These are phyloP conservation scores for Hydraecia micacea DNA, from an alignment of 2,888 invertebrate species.

Conservation along the genomic window DNA sequence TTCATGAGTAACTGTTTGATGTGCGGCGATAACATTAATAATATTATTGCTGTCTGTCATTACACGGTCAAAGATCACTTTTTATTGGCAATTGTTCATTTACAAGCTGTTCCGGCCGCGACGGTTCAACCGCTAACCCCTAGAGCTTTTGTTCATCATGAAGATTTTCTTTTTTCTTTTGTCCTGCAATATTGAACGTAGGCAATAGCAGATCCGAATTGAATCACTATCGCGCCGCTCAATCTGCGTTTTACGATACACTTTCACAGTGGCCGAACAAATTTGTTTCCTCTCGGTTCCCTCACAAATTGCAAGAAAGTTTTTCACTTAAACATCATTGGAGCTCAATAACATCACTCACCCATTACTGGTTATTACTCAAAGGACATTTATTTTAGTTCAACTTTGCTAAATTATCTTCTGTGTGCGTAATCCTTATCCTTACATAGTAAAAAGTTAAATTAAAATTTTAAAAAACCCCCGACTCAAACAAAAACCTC, in stretches of 20 bases:
- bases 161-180: constrained; percentile 5
- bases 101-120: constrained; percentile 1
- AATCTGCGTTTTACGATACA: constrained; percentile 39
- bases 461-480: too few relatives aligned
- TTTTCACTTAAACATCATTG: constrained; percentile 27
- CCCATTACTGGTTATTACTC: background rate
- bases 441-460: too few relatives aligned
- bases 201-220: constrained; percentile 12
- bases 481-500: too few relatives aligned
- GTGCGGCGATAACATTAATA: constrained; percentile 20
- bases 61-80: constrained; percentile 10
- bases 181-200: constrained; percentile 6
- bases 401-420: background rate
- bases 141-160: constrained; percentile 6
- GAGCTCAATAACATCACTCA: constrained; percentile 5
- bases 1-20: constrained; percentile 18
- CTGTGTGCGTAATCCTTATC: background rate
- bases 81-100: constrained; percentile 18
- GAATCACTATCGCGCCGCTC: constrained; percentile 20
- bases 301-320: constrained; percentile 29
- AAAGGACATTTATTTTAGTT: constrained; percentile 17
- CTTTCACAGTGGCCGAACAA: constrained; percentile 27
- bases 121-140: constrained; percentile 1
- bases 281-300: constrained; percentile 16
- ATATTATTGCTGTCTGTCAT: constrained; percentile 14